A percentile compares a stretch with the other conserved stretches of the same genome.
Conservation (phyloP, 2,797 vertebrate genomes). For the Sebastes nivosus region DNA sequence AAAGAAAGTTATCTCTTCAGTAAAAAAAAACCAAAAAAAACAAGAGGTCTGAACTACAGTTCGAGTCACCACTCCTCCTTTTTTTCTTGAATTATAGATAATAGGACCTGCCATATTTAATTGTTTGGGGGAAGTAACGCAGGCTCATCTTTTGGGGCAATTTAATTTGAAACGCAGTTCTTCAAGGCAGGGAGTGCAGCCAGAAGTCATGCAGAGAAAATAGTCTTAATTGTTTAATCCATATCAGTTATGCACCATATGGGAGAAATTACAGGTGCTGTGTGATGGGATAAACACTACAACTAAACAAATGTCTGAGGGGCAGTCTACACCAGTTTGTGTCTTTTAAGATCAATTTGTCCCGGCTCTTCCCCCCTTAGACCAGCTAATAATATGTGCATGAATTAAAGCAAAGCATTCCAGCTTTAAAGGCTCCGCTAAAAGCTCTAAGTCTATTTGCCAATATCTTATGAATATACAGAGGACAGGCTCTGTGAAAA, state of each 20-base stretch:
- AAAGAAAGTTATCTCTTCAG: neutral
- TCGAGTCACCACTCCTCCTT: constrained; percentile 31
- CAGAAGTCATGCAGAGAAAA: constrained; percentile 80
- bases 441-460: constrained; percentile 17
- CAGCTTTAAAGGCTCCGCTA: constrained; percentile 41
- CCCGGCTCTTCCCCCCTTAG: constrained; percentile 53
- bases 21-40: neutral
- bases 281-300: constrained; percentile 74
- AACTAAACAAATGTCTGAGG: constrained; percentile 75
- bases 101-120: constrained; percentile 69
- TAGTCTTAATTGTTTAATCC: constrained; percentile 83
- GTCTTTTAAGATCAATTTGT: constrained; percentile 78
- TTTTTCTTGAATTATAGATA: constrained; percentile 64
- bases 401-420: constrained; percentile 59
- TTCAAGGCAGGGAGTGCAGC: constrained; percentile 68
- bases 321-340: constrained; percentile 70
- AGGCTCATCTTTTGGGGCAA: constrained; percentile 70
- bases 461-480: constrained; percentile 2
- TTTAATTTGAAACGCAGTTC: constrained; percentile 77
- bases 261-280: constrained; percentile 82
- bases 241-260: constrained; percentile 82
- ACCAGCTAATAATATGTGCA: constrained; percentile 62
- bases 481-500: neutral
- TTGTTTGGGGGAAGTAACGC: constrained; percentile 66
- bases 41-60: constrained; percentile 24